Evolutionary conservation across 1,140 invertebrate species (phyloP).

Genomic region (Stratiolaelaps scimitus): DNA sequence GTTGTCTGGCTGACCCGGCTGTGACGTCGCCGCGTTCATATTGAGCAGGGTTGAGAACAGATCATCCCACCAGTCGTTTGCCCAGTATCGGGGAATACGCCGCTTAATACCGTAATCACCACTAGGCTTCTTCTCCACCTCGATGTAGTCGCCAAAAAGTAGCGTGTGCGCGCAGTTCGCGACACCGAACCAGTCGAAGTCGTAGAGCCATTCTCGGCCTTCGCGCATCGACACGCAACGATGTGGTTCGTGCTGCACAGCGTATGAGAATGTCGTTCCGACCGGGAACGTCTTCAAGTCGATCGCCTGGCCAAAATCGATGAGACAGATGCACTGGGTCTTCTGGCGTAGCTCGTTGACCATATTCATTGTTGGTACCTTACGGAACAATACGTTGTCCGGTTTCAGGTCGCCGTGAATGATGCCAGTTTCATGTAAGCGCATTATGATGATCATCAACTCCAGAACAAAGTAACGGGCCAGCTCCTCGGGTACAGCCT

Average conservation of each 20-base stretch:
- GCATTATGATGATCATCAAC: slow-evolving; percentile 71
- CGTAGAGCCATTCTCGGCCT: slow-evolving; percentile 74
- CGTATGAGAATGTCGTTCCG: slow-evolving; percentile 60
- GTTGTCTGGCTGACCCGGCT: neutral
- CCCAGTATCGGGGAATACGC: slow-evolving; percentile 3
- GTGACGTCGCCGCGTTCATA: slow-evolving; percentile 7
- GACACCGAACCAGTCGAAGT: slow-evolving; percentile 71
- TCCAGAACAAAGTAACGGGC: slow-evolving; percentile 70
- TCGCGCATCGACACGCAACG: slow-evolving; percentile 76
- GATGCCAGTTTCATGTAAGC: slow-evolving; percentile 74
- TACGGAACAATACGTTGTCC: slow-evolving; percentile 80
- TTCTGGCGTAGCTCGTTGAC: slow-evolving; percentile 41
- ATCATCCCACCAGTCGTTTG: neutral
- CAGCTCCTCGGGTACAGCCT: slow-evolving; percentile 47
- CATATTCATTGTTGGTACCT: slow-evolving; percentile 38
- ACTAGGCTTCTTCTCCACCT: slow-evolving; percentile 49
- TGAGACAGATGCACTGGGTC: slow-evolving; percentile 57
- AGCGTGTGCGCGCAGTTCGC: slow-evolving; percentile 71
- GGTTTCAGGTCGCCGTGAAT: slow-evolving; percentile 95
- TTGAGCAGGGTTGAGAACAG: slow-evolving; percentile 6
- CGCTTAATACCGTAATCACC: slow-evolving; percentile 3
- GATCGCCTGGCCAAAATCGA: slow-evolving; percentile 74
- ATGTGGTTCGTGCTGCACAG: slow-evolving; percentile 59
- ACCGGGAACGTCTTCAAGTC: slow-evolving; percentile 70
- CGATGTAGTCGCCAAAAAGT: slow-evolving; percentile 75